Conservation (phyloP, 2,797 vertebrate genomes). For the Rhincodon typus region DNA sequence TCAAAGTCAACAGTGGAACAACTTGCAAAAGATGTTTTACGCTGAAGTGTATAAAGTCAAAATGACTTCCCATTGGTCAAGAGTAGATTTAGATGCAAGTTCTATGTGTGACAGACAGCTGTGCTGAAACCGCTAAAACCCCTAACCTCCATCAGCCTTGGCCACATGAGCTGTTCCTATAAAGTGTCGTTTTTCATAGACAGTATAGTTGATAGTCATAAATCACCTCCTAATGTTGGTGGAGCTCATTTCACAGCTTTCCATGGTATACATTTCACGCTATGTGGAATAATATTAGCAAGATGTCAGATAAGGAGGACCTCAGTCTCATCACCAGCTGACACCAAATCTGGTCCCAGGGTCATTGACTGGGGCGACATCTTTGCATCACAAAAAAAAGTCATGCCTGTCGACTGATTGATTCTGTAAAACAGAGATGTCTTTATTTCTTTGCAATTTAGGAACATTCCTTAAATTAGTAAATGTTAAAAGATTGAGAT, state of each 20-base stretch:
- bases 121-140: background rate
- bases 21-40: background rate
- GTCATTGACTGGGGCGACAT: background rate
- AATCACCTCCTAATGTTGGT: background rate
- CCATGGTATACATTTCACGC: conserved; percentile 25
- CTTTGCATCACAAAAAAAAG: background rate
- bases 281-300: background rate
- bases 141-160: background rate
- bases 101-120: background rate
- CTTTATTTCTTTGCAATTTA: background rate
- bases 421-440: background rate
- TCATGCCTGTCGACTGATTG: background rate
- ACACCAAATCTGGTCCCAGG: background rate
- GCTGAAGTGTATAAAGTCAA: background rate
- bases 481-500: background rate
- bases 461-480: background rate
- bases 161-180: background rate
- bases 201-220: background rate
- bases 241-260: background rate
- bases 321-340: too few species aligned
- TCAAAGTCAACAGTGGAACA: background rate
- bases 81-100: background rate
- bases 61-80: background rate
- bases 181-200: background rate
- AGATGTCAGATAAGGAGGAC: background rate